Conservation (phyloP, 2,113 vertebrate species). For the Laticauda colubrina region DNA sequence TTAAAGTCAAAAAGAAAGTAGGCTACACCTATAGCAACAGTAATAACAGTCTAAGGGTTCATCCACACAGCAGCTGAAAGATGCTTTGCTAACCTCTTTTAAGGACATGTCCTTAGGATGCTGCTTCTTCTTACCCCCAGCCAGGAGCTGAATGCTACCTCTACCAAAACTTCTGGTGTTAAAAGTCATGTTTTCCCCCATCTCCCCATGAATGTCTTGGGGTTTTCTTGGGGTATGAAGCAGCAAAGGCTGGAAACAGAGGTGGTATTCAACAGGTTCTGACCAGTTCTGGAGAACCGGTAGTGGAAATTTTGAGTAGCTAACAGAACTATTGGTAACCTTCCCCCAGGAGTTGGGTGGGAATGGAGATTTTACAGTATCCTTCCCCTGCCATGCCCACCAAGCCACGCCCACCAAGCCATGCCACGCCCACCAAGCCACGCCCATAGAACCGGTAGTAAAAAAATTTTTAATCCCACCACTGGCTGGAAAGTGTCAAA, state of each 20-base stretch:
- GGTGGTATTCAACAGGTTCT: no score
- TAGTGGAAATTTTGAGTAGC: no score
- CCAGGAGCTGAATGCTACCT: not conserved
- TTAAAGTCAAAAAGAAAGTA: constrained; percentile 18
- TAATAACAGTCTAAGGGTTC: constrained; percentile 16
- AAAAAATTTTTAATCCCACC: no score
- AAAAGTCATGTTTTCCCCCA: not conserved
- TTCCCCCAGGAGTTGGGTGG: no score
- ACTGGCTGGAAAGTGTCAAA: not conserved
- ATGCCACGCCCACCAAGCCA: no score
- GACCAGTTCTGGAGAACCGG: no score
- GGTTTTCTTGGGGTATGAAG: not conserved
- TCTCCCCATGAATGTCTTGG: not conserved
- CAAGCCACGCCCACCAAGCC: no score
- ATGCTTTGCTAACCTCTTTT: not conserved
- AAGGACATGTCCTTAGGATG: not conserved
- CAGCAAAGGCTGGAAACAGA: not conserved
- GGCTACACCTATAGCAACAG: constrained; percentile 18
- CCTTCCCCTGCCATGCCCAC: no score
- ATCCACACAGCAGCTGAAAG: not conserved
- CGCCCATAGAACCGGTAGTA: no score
- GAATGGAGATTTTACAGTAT: no score
- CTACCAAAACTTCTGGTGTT: not conserved
- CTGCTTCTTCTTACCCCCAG: not conserved
- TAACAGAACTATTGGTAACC: no score